Conservation (phyloP, 2,797 vertebrate genomes). For the Clangula hyemalis region DNA sequence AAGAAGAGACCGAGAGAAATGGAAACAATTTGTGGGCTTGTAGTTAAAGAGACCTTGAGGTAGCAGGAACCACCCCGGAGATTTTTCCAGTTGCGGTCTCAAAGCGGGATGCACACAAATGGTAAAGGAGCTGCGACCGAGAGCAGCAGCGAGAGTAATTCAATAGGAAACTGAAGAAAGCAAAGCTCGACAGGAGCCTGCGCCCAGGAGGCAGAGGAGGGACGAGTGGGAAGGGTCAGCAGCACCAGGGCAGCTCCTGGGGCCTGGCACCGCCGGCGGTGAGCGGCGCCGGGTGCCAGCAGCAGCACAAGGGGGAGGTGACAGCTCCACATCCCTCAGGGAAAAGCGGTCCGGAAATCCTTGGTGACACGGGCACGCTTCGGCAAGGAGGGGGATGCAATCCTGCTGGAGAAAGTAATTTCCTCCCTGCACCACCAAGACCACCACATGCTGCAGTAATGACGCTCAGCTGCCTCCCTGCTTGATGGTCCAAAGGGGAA, state of each 20-base stretch:
- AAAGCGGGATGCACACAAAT: not conserved
- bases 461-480: slow-evolving; percentile 9
- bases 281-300: no score
- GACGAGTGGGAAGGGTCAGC: not conserved
- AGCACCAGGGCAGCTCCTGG: not conserved
- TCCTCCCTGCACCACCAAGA: not conserved
- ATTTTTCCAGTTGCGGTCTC: not conserved
- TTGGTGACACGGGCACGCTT: accelerated
- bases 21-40: not conserved
- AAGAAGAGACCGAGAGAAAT: not conserved
- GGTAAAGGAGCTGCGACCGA: not conserved
- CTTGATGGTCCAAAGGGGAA: not conserved
- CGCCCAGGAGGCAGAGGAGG: not conserved
- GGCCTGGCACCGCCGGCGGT: accelerated
- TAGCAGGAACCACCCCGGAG: not conserved
- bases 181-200: not conserved
- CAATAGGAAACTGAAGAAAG: not conserved
- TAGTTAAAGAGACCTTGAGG: not conserved
- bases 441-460: not conserved
- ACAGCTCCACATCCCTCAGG: not conserved
- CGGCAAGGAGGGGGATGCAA: not conserved
- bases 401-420: not conserved
- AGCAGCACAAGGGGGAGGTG: not conserved
- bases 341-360: accelerated
- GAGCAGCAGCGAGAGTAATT: not conserved